A percentile compares a stretch with the other conserved stretches of the same genome.
These are phyloP conservation scores for Cenopis cana DNA, from an alignment of 2,888 invertebrate genomes.

Conservation along the genomic window DNA sequence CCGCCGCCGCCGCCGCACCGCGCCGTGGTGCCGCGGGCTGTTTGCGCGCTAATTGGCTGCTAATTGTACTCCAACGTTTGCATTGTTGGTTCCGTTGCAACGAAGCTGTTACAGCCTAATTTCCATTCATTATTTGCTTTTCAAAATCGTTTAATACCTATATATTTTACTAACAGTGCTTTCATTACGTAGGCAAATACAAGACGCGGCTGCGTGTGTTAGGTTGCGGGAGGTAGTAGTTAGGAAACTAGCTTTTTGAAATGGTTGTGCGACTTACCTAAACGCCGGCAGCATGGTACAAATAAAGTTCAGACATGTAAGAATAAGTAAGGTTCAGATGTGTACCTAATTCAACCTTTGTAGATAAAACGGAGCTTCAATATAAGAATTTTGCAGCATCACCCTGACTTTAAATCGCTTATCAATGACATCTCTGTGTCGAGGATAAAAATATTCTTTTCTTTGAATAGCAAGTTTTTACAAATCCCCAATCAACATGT, in stretches of 20 bases:
- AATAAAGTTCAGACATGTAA: too few species aligned
- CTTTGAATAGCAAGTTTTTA: background rate
- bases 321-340: too few species aligned
- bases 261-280: background rate
- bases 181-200: constrained; percentile 1
- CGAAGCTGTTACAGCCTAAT: constrained; percentile 7
- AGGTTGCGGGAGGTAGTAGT: background rate
- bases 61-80: constrained; percentile 16
- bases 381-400: too few species aligned
- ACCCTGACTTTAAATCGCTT: too few species aligned
- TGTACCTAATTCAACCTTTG: too few species aligned
- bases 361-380: too few species aligned
- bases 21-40: background rate
- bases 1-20: background rate
- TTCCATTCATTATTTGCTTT: constrained; percentile 14
- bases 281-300: background rate
- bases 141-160: background rate
- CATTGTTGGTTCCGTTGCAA: constrained; percentile 7
- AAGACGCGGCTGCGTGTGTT: background rate
- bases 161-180: background rate
- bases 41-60: constrained; percentile 23
- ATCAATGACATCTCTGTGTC: too few species aligned
- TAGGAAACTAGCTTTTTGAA: background rate
- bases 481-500: background rate
- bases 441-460: too few species aligned